Evolutionary conservation across 2,888 invertebrate species (phyloP).

Genomic region (Abrostola tripartita): DNA sequence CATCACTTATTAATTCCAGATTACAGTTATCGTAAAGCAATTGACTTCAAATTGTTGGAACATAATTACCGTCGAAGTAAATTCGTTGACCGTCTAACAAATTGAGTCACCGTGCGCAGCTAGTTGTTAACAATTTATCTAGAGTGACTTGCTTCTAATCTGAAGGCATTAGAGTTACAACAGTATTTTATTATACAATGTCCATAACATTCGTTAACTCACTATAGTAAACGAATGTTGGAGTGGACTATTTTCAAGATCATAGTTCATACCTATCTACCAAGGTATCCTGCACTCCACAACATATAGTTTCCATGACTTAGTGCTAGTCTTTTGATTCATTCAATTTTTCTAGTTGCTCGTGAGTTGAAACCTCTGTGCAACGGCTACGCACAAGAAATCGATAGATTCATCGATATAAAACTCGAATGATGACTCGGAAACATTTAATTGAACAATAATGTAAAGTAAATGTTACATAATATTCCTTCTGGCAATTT

Average conservation of each 20-base stretch:
- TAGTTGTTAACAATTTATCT: slow-evolving; percentile 31
- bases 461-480: slow-evolving; percentile 8
- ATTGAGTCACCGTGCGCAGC: slow-evolving; percentile 39
- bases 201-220: not conserved
- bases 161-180: slow-evolving; percentile 19
- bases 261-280: too few relatives aligned
- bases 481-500: slow-evolving; percentile 69
- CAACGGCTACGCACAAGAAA: too few relatives aligned
- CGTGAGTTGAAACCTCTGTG: too few relatives aligned
- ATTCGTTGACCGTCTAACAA: slow-evolving; percentile 25
- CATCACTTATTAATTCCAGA: not conserved
- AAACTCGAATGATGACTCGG: not conserved
- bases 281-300: too few relatives aligned
- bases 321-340: not conserved
- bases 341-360: too few relatives aligned
- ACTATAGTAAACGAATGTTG: too few relatives aligned
- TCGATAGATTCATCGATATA: too few relatives aligned
- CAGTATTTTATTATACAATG: slow-evolving; percentile 13
- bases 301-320: not conserved
- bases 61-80: slow-evolving; percentile 16
- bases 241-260: too few relatives aligned
- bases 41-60: slow-evolving; percentile 22
- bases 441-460: not conserved
- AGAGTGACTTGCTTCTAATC: slow-evolving; percentile 40
- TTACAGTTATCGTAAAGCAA: slow-evolving; percentile 9